Evolutionary conservation across 2,797 vertebrate genomes (phyloP).

Genomic region (Ctenosaura bakeri): DNA sequence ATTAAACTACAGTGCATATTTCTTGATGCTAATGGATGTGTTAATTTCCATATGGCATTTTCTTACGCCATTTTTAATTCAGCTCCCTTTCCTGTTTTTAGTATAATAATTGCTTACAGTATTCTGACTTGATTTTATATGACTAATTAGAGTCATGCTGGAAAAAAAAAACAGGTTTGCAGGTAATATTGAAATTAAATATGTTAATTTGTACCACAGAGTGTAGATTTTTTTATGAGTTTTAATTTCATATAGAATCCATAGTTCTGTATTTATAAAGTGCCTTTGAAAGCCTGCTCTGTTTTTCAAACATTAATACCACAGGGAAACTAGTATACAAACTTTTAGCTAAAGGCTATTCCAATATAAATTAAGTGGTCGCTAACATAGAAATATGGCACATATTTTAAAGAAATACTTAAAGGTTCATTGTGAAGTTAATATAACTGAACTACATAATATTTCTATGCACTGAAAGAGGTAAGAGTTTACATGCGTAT

Average conservation of each 20-base stretch:
- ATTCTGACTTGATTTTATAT: conserved; percentile 82
- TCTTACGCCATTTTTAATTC: conserved; percentile 83
- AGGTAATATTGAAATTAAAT: conserved; percentile 88
- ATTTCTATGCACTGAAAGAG: conserved; percentile 71
- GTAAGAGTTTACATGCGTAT: too few relatives aligned
- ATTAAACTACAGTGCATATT: conserved; percentile 79
- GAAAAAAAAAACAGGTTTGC: conserved; percentile 82
- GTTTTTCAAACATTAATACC: conserved; percentile 79
- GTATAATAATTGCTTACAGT: conserved; percentile 85
- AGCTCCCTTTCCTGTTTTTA: conserved; percentile 80
- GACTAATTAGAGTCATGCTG: conserved; percentile 82
- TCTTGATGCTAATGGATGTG: conserved; percentile 80
- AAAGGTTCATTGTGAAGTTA: conserved; percentile 41
- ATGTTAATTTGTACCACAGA: conserved; percentile 85
- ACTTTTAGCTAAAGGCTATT: conserved; percentile 82
- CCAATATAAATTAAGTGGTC: conserved; percentile 80
- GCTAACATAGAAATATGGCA: conserved; percentile 62
- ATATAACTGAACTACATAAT: conserved; percentile 66
- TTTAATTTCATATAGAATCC: conserved; percentile 86
- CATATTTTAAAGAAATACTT: conserved; percentile 20
- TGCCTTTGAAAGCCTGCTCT: conserved; percentile 82
- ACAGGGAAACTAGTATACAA: conserved; percentile 79
- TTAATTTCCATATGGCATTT: conserved; percentile 83
- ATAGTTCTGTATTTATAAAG: conserved; percentile 81
- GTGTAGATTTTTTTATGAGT: conserved; percentile 82